phyloP scores from a whole-genome alignment of 2,113 vertebrate species.

The Channa argus region DNA sequence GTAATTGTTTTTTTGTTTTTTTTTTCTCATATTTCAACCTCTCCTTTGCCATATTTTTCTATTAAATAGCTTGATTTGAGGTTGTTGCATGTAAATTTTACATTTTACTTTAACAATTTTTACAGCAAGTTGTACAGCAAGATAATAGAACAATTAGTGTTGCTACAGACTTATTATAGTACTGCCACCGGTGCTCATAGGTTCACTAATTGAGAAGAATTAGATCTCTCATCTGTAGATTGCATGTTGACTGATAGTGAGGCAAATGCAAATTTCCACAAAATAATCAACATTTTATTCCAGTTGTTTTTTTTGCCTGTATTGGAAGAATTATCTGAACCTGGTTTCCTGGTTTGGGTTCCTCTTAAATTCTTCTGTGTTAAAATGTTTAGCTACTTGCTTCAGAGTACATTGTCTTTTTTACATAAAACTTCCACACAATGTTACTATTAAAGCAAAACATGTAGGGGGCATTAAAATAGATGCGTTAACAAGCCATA shows the following conservation, averaged over 20 bases:
- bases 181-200: too few relatives aligned
- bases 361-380: neutral
- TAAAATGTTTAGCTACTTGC: neutral
- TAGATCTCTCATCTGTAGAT: neutral
- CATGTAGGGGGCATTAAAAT: conserved; percentile 16
- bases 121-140: too few relatives aligned
- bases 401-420: neutral
- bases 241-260: neutral
- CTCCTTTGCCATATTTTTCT: neutral
- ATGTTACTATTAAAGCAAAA: conserved; percentile 21
- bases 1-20: neutral
- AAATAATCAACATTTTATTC: neutral
- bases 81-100: neutral
- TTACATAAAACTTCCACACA: neutral
- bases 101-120: too few relatives aligned
- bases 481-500: conserved; percentile 33
- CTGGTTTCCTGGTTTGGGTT: neutral
- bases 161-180: too few relatives aligned
- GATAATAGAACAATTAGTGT: too few relatives aligned
- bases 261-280: neutral
- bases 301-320: too few relatives aligned
- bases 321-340: too few relatives aligned
- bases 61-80: neutral
- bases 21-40: neutral
- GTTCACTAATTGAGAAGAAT: neutral